Base-by-base conservation (phyloP, 2,113 vertebrate genomes). In the Camelus bactrianus region DNA sequence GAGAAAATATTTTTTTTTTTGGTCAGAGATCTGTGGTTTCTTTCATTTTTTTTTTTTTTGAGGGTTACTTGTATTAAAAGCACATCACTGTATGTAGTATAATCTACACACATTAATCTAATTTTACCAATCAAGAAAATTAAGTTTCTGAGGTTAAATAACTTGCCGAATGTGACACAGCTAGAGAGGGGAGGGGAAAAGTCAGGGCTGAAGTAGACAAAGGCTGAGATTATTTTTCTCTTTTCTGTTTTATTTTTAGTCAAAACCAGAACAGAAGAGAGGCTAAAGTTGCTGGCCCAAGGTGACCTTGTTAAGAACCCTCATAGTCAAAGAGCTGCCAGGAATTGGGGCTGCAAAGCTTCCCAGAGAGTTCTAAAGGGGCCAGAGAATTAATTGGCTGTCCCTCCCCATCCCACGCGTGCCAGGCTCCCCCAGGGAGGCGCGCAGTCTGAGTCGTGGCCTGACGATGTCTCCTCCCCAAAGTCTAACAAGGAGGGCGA, bases 201-300 rank as follows among this genome's bases (percentile, higher is more conserved):
- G 13, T 77, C 42, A 35, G 35, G 35, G 60, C 16, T 20, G n/a
- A 73, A 82, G 62, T 1, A 62, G 42, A 60, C 50, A 42, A 87
- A 9, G 67, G 56, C 13, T 54, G n/a, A 60, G 83, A 58, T 80
- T 19, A 58, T 26, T 56, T 89, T 67, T 50, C 56, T 70, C 38
- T 85, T 91, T 92, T 83, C 75, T 82, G 1, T 28, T 75, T 95
- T 54, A 64, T 50, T 72, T 80, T 93, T 64, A 91, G 73, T 85
- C 38, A 70, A 86, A 58, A 70, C 13, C 4, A 77, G 19, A 75
- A 64, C 8, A 82, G 60, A 46, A 46, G 22, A 73, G 46, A 91
- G 65, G 67, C 7, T 42, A 35, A 30, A 65, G 70, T 42, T 38
- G 54, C 16, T 69, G 70, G 60, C 60, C 35, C n/a, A 30, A 65